phyloP scores from a whole-genome alignment of 2,888 invertebrate genomes.

The Drosophila mercatorum region DNA sequence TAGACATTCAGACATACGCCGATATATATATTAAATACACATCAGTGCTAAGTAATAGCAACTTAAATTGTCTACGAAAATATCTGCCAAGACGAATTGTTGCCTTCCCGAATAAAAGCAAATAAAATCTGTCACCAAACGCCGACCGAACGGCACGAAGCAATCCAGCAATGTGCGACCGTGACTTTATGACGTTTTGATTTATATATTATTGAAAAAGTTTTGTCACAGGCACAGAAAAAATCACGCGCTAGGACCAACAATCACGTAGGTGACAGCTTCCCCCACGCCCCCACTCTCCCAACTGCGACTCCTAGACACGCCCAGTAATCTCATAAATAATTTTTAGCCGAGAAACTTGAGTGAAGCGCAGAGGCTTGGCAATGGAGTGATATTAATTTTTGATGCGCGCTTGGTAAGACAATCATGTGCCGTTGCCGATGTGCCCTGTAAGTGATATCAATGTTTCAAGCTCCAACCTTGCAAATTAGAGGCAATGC shows the following conservation, averaged over 20 bases:
- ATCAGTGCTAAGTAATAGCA: conserved; percentile 64
- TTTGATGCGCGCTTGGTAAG: conserved; percentile 64
- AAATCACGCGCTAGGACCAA: conserved; percentile 62
- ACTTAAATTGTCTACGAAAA: conserved; percentile 71
- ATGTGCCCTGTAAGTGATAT: conserved; percentile 28
- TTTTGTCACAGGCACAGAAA: conserved; percentile 56
- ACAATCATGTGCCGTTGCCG: conserved; percentile 25
- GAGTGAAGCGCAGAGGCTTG: conserved; percentile 25
- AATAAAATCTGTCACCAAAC: conserved; percentile 39
- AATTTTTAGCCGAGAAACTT: conserved; percentile 68
- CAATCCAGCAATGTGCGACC: conserved; percentile 39
- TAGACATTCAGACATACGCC: conserved; percentile 21
- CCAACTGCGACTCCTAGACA: conserved; percentile 7
- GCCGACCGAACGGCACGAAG: conserved; percentile 16
- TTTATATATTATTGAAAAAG: conserved; percentile 83
- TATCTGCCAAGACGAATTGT: conserved; percentile 45
- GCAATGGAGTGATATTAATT: conserved; percentile 75
- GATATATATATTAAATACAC: conserved; percentile 72
- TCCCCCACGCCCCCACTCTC: conserved; percentile 32
- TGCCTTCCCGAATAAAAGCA: conserved; percentile 41
- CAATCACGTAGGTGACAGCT: conserved; percentile 72
- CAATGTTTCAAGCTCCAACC: conserved; percentile 30
- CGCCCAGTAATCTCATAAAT: conserved; percentile 71
- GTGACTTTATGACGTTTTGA: conserved; percentile 83
- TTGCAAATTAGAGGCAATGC: conserved; percentile 24